phyloP scores from a whole-genome alignment of 2,113 vertebrate species.

The Pithys albifrons region DNA sequence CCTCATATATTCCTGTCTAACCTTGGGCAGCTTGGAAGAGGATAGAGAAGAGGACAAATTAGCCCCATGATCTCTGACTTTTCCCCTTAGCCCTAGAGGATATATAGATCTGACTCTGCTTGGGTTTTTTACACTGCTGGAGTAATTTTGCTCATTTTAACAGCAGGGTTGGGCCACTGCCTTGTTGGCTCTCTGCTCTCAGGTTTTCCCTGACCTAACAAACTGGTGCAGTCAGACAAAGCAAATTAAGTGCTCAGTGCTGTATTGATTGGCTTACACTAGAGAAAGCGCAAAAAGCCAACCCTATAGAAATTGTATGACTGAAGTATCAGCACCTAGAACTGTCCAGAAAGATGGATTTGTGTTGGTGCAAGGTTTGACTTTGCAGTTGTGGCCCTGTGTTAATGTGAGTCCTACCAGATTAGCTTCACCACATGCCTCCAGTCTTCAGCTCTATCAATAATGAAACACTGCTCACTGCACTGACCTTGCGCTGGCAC shows the following conservation, averaged over 20 bases:
- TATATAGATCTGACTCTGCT: background rate
- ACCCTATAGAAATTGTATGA: background rate
- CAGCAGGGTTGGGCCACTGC: background rate
- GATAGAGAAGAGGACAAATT: background rate
- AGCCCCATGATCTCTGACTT: background rate
- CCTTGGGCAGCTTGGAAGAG: background rate
- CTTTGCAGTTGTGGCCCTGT: background rate
- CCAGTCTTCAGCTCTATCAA: background rate
- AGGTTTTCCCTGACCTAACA: background rate
- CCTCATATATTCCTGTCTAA: background rate
- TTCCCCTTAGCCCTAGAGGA: background rate
- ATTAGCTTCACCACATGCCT: background rate
- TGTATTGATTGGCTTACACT: constrained; percentile 41
- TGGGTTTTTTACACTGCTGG: background rate
- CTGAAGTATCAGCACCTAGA: background rate
- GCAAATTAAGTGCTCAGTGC: constrained; percentile 26
- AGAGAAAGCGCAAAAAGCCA: constrained; percentile 25
- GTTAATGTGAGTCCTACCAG: background rate
- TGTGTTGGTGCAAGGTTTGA: background rate
- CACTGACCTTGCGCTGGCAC: background rate
- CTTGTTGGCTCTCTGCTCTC: background rate
- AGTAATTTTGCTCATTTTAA: background rate
- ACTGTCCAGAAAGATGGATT: background rate
- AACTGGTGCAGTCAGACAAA: constrained; percentile 35
- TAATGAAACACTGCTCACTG: background rate